These are phyloP conservation scores for Tridacna crocea DNA, from an alignment of 2,888 invertebrate species.

Conservation along the genomic window DNA sequence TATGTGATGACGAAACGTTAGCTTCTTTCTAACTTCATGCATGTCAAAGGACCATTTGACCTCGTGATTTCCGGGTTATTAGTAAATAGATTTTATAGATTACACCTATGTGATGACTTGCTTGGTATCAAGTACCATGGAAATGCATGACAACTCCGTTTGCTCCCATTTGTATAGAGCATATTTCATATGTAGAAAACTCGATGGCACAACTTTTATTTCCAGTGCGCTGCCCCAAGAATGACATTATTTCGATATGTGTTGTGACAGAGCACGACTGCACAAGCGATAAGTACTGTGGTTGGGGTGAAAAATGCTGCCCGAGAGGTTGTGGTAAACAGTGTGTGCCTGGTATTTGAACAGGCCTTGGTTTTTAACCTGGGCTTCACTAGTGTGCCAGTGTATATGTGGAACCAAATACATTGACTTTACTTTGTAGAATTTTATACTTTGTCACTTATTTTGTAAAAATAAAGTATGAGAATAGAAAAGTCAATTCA, in stretches of 20 bases:
- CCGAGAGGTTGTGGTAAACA: neutral
- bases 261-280: neutral
- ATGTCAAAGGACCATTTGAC: too few species aligned
- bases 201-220: neutral
- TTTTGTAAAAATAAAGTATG: neutral
- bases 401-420: neutral
- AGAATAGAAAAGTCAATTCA: too few species aligned
- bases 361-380: neutral
- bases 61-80: too few species aligned
- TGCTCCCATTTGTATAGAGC: neutral
- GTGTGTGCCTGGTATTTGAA: neutral
- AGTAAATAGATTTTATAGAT: too few species aligned
- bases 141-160: too few species aligned
- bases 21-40: too few species aligned
- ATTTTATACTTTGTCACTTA: neutral
- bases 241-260: neutral
- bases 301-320: neutral
- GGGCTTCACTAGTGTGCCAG: neutral
- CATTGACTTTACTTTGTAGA: neutral
- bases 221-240: neutral
- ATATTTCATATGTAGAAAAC: neutral
- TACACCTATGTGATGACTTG: too few species aligned
- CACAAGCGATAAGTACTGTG: neutral
- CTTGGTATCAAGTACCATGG: too few species aligned
- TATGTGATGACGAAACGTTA: too few species aligned